Base-by-base conservation (phyloP, 2,797 vertebrate species). In the Rhodeus uyekii region DNA sequence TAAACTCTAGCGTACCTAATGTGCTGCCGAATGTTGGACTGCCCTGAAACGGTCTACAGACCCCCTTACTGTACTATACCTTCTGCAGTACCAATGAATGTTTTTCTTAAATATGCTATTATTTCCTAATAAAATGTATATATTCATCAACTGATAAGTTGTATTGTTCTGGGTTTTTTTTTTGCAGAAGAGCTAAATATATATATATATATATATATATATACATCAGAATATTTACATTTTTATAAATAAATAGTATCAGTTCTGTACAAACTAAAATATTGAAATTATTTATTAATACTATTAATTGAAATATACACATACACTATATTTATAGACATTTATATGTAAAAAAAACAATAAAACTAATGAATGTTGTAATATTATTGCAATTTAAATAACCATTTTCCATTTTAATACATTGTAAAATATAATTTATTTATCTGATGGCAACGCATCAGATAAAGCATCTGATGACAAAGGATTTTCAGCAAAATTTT, bases 91-190 rank as follows among this genome's bases (percentile, higher is more conserved):
- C n/a, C 29, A 69, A 55, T 78, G 50, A 85, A 85, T 83, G 86
- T 84, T 87, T 73, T 78, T 85, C 78, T 76, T 61, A 53, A 83
- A 58, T 78, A 72, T 58, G 13, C 9, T 27, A 34, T 64, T 38
- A 34, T 78, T 83, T 83, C 39, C 36, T 74, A 60, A 79, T 84
- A 85, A 85, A 85, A 61, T 77, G 3, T 71, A 60, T 68, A 46
- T 55, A 69, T 39, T 32, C 27, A 44, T 63, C 5, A 76, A 42
- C 71, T 36, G 48, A 36, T 13, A 53, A 12, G 5, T 13, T 13
- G 18, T 3, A 29, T 42, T 53, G 22, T 36, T 44, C 46, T 34
- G 8, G 9, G 1, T 53, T n/a, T 22, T 19, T 22, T 22, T 19
- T 24, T 39, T n/a, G 27, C 38, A n/a, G 7, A 42, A 39, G 9